phyloP scores from a whole-genome alignment of 2,797 vertebrate genomes.

The Cryptoprocta ferox region DNA sequence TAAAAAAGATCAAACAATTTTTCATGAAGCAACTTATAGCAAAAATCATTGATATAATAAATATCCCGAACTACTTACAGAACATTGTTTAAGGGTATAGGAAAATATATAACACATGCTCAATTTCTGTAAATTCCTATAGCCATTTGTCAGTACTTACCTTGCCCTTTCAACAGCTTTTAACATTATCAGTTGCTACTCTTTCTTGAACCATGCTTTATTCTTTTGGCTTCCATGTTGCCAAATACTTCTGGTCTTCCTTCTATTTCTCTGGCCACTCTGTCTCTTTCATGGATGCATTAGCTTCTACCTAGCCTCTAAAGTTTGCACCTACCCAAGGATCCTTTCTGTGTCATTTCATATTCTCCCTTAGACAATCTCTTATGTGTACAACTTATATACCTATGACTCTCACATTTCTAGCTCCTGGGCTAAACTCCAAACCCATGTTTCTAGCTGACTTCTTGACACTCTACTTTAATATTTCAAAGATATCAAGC shows the following conservation, averaged over 20 bases:
- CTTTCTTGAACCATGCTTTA: background rate
- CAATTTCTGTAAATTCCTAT: background rate
- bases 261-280: background rate
- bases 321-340: background rate
- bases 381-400: background rate
- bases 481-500: background rate
- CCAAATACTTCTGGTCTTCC: background rate
- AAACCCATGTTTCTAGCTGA: background rate
- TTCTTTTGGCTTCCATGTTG: background rate
- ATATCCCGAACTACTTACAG: background rate
- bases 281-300: background rate
- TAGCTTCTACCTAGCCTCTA: background rate
- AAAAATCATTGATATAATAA: background rate
- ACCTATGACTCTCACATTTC: background rate
- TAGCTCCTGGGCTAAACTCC: background rate
- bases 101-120: background rate
- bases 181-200: background rate
- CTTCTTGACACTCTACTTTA: background rate
- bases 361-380: background rate
- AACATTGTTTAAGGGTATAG: background rate
- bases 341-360: background rate
- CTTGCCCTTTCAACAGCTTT: background rate
- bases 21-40: background rate
- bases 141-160: background rate
- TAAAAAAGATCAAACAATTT: background rate